These are phyloP conservation scores for Andrena hattorfiana DNA, from an alignment of 2,888 invertebrate species.

Conservation along the genomic window DNA sequence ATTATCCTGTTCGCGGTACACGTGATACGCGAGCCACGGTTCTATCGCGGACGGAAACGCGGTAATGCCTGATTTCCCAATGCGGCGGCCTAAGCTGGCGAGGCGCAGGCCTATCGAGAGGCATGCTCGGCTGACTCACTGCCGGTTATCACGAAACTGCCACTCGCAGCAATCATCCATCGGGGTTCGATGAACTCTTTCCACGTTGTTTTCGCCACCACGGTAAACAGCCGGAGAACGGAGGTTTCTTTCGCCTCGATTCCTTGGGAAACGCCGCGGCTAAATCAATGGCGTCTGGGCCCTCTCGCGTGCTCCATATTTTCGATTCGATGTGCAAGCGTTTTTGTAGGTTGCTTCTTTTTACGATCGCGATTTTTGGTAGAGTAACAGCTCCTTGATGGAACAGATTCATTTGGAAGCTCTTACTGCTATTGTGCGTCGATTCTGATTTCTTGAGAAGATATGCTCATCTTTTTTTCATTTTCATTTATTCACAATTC, in stretches of 20 bases:
- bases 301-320: background rate
- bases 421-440: no score
- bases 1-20: slow-evolving; percentile 69
- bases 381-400: no score
- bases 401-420: no score
- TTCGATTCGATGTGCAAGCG: background rate
- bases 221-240: slow-evolving; percentile 34
- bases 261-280: slow-evolving; percentile 30
- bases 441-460: no score
- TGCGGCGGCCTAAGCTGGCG: slow-evolving; percentile 18
- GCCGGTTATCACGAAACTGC: slow-evolving; percentile 53
- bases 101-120: slow-evolving; percentile 34
- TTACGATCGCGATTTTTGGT: background rate
- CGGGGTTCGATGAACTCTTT: slow-evolving; percentile 47
- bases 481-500: no score
- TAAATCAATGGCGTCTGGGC: background rate
- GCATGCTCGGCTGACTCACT: slow-evolving; percentile 44
- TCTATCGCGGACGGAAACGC: slow-evolving; percentile 49
- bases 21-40: slow-evolving; percentile 54
- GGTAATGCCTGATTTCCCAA: slow-evolving; percentile 65
- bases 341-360: background rate
- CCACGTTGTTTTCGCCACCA: slow-evolving; percentile 44
- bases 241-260: slow-evolving; percentile 35
- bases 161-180: slow-evolving; percentile 29
- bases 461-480: no score